Base-by-base conservation (phyloP, 2,113 vertebrate genomes). In the Dryoscopus gambensis region DNA sequence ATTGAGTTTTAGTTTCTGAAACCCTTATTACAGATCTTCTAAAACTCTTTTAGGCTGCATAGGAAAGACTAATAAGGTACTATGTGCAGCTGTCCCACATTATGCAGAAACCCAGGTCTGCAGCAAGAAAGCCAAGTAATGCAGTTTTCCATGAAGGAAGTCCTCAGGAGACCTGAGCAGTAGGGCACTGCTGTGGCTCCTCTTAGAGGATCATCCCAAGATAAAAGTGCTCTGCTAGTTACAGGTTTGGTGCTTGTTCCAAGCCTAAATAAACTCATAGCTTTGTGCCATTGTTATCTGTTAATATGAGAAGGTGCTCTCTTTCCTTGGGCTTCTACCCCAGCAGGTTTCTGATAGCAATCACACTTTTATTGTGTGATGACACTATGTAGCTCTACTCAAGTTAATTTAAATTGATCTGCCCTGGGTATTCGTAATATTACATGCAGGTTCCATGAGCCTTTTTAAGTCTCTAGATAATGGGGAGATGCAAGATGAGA, bases 241-340 rank as follows among this genome's bases (percentile, higher is more conserved):
- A 25, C 0, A 0, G 15, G 17, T 83, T 63, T 31, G 60, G 35
- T 52, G 30, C 24, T 82, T 37, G 15, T 64, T 86, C 33, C 14
- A 75, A 55, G 47, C 39, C 52, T 75, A 71, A 78, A 44, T 33
- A 49, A 40, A 76, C 49, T 35, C 47, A 23, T 4, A 52, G 39
- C 52, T 70, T 69, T 62, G 19, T 60, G 15, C 23, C 21, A 4
- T 11, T 2, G 0, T 56, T 86, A 17, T 7, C 35, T 4, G 0
- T 73, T 75, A 25, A 28, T 15, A 25, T 8, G 6, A 67, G 75
- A 52, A 33, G 30, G 13, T 68, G 13, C 28, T 87, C 13, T 55
- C 33, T 44, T 75, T 52, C 69, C 35, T 30, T 71, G 35, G 24
- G 40, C 37, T 79, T 83, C 59, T 15, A 52, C 22, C 57, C 35